Evolutionary conservation across 2,888 invertebrate genomes (phyloP), one percentile per base, ranked within the genome.

Genomic region (Nomada fucata): DNA sequence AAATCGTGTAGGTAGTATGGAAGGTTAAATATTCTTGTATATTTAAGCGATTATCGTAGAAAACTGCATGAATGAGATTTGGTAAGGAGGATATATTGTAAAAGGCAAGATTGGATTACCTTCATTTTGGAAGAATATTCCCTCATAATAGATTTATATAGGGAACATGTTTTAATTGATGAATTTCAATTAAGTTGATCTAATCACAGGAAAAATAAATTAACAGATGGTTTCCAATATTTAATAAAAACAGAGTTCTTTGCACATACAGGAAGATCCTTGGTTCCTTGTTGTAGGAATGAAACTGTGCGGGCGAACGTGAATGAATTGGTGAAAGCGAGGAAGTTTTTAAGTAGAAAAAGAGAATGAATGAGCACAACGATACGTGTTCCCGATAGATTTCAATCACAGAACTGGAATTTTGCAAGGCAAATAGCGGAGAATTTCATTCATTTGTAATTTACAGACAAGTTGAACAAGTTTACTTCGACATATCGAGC

Each of bases 251-350:
- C 50, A 13, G 15, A 53, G 13, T 57, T 57, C 57, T 57, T 44
- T 47, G 44, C 61, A n/a, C 63, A 10, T 13, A 47, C 47, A 18
- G 5, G 36, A 63, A 42, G 20, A 26, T 76, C 47, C 26, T n/a
- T 18, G 18, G 26, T 76, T 53, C 18, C 13, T 53, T 47, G 23
- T 18, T 29, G 11, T 15, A 29, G 13, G 52, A 44, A 59, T 29
- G 52, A 44, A 47, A 64, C 13, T 47, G 65, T 59, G 29, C 20
- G 65, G 29, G 60, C 18, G 23, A 29, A 60, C 23, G 44, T 60
- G 77, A 76, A 76, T 76, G 63, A 75, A 75, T 67, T 11, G 77
- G 76, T 75, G 77, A 78, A 78, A 78, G 76, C 76, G 71, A 57
- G 70, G 63, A 29, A 71, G 47, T 76, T 57, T 57, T 63, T 44